Conservation (phyloP, 2,113 vertebrate genomes). For the Corydoras maculifer region DNA sequence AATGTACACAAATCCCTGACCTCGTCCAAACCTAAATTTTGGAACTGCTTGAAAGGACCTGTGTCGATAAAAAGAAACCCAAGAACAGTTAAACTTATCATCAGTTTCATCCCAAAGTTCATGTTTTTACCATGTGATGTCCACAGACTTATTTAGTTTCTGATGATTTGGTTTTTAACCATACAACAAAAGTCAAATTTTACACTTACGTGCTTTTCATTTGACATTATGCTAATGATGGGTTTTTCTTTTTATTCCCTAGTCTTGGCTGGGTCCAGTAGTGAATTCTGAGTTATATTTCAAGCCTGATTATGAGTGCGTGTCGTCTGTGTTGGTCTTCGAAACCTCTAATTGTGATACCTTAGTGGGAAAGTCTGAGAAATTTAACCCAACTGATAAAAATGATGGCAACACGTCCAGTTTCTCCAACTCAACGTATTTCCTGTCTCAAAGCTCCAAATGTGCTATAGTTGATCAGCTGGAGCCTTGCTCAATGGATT, state of each 20-base stretch:
- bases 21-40: too few species aligned
- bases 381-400: background rate
- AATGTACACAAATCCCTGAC: too few species aligned
- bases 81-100: too few species aligned
- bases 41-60: too few species aligned
- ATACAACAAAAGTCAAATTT: background rate
- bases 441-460: slow-evolving; percentile 37
- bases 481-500: slow-evolving; percentile 34
- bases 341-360: background rate
- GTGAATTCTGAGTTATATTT: slow-evolving; percentile 33
- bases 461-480: slow-evolving; percentile 15
- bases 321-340: slow-evolving; percentile 43
- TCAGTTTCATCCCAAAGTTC: too few species aligned
- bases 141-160: too few species aligned
- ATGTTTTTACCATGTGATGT: too few species aligned
- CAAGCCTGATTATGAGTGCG: slow-evolving; percentile 14
- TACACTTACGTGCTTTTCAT: background rate
- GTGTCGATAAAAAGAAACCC: too few species aligned
- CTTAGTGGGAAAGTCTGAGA: background rate
- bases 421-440: slow-evolving; percentile 59
- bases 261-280: slow-evolving; percentile 49
- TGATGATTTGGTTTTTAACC: too few species aligned
- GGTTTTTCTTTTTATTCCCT: background rate
- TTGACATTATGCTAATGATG: background rate
- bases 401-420: slow-evolving; percentile 26